phyloP scores from a whole-genome alignment of 37 sponge, comb jelly and placozoan species.

The Chondrilla cf. caribensis region DNA sequence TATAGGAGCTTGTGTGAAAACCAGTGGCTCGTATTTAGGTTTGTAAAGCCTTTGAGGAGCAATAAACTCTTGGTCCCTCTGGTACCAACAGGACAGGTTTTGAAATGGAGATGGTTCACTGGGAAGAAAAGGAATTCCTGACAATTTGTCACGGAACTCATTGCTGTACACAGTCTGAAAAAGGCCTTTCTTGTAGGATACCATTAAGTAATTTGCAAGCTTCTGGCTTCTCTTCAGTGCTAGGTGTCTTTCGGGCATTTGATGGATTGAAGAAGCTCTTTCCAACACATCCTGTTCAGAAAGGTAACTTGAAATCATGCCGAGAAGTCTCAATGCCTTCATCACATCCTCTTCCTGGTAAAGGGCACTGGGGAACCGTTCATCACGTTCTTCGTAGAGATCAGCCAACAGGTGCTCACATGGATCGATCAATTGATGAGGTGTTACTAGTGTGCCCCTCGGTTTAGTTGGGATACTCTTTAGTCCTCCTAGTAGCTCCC shows the following conservation, averaged over 20 bases:
- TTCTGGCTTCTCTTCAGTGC: slow-evolving; percentile 4
- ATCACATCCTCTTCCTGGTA: neutral
- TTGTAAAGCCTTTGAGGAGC: slow-evolving; percentile 20
- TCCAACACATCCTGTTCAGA: slow-evolving; percentile 39
- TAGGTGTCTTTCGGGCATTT: neutral
- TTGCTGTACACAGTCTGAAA: neutral
- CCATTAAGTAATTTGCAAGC: neutral
- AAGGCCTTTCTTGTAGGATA: neutral
- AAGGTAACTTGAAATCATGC: slow-evolving; percentile 27
- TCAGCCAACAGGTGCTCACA: slow-evolving; percentile 4
- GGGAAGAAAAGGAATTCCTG: slow-evolving; percentile 45
- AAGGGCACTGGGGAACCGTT: slow-evolving; percentile 29
- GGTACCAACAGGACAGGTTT: slow-evolving; percentile 17
- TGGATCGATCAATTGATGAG: slow-evolving; percentile 22
- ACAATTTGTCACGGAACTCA: neutral
- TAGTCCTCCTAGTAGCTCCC: neutral
- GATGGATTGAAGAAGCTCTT: slow-evolving; percentile 28
- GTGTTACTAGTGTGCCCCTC: slow-evolving; percentile 22
- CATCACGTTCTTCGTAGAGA: slow-evolving; percentile 37
- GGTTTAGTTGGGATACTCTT: slow-evolving; percentile 49
- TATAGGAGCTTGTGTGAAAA: slow-evolving; percentile 37
- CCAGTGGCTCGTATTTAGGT: neutral
- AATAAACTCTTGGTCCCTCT: neutral
- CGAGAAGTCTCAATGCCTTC: slow-evolving; percentile 31
- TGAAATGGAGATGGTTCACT: neutral